Base-by-base conservation (phyloP, 1,140 invertebrate species). In the Diorhabda carinulata region DNA sequence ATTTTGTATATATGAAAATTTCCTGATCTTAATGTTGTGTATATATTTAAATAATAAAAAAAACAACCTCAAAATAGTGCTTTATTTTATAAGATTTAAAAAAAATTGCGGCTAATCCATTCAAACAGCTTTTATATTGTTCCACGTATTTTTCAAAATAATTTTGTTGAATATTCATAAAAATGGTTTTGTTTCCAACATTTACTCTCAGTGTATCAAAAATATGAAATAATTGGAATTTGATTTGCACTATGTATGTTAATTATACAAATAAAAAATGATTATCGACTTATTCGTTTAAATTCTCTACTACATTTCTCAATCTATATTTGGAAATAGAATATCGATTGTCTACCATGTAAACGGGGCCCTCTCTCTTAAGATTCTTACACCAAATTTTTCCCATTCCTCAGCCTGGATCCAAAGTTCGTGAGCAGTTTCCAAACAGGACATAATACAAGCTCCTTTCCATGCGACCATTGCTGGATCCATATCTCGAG, bases 381-480 rank as follows among this genome's bases (percentile, higher is more conserved):
- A 83, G 70, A 97, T 85, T 76, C 92, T 89, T 2, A 97, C 88
- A 7, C 94, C 94, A 79, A 87, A 89, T 69, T 90, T 91, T 70
- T 90, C 87, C 95, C 95, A 98, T 81, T 98, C 96, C 61, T 84
- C 83, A 57, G 89, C 87, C 65, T 86, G 86, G 61, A 98, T 96
- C 95, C 96, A 98, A 2, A 98, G 81, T 82, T 98, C 96, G 71
- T 94, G 91, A 1, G 94, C 92, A 1, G 95, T 94, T 81, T 98
- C 96, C 58, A 95, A 80, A 82, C 93, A 95, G 3, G 93, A 93
- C 87, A 98, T 89, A 9, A 98, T 92, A 3, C 94, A 90, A 3
- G 95, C 96, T 6, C 96, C 96, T 82, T 97, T 98, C 96, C 96
- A 98, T 1, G 92, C 86, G 0, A 92, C 92, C 82, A 94, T 91